A percentile compares a stretch with the other conserved stretches of the same genome.
Conservation (phyloP, 2,888 invertebrate species). For the Steinernema carpocapsae region DNA sequence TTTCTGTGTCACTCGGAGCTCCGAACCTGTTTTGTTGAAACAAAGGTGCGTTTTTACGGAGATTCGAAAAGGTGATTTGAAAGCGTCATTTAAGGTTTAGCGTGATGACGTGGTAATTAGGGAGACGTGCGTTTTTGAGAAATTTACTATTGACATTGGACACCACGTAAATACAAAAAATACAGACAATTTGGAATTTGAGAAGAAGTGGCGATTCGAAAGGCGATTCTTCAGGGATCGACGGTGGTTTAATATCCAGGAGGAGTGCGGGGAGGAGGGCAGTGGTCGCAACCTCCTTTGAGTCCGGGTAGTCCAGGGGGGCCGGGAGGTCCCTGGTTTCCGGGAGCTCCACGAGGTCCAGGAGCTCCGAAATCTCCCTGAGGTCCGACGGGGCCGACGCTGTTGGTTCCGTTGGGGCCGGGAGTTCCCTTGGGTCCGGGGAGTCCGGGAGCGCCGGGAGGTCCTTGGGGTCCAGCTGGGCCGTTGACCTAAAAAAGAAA, state of each 20-base stretch:
- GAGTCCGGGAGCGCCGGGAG: conserved; percentile 51
- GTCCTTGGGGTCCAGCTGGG: conserved; percentile 56
- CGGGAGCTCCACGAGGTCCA: conserved; percentile 52
- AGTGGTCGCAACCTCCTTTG: conserved; percentile 43
- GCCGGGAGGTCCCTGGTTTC: conserved; percentile 56
- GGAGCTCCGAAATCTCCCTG: conserved; percentile 51
- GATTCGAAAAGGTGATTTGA: neutral
- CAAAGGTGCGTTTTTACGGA: conserved; percentile 5
- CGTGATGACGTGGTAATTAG: neutral
- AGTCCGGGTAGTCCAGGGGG: conserved; percentile 36
- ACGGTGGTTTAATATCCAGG: conserved; percentile 57
- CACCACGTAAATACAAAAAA: conserved; percentile 20
- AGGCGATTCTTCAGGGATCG: neutral
- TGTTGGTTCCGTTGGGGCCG: conserved; percentile 49
- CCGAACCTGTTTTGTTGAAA: conserved; percentile 31
- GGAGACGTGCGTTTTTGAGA: neutral
- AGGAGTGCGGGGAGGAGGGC: conserved; percentile 60
- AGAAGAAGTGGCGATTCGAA: conserved; percentile 25
- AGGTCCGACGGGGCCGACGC: conserved; percentile 55
- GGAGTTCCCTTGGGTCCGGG: conserved; percentile 50
- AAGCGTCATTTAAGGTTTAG: neutral
- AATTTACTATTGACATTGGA: conserved; percentile 28
- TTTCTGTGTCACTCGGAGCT: conserved; percentile 11
- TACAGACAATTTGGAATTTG: conserved; percentile 23
- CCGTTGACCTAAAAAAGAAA: conserved; percentile 51